Evolutionary conservation across 2,113 vertebrate species (phyloP), one percentile per base, ranked within the genome.

Genomic region (Zootoca vivipara): DNA sequence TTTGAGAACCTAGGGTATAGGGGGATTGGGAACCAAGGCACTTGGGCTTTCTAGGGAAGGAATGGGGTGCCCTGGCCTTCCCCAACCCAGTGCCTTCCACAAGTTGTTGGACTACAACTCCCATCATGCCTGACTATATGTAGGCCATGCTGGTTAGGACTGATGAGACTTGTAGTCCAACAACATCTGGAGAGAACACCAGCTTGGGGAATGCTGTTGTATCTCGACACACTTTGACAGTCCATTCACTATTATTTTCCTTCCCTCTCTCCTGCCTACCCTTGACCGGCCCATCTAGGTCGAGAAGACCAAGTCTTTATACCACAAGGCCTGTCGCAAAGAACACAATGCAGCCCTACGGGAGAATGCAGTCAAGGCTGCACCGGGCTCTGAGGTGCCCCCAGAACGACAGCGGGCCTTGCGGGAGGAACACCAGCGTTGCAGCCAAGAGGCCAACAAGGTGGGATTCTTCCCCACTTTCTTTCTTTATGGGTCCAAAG

Each of bases 321-420:
- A 96, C 92, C 97, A 97, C 89, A 97, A 96, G 91, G 92, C 91
- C 2, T 95, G 96, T 89, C 96, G 96, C 92, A 97, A 78, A 83
- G 96, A 90, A 88, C 95, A 96, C 74, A 88, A 85, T 2, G 95
- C 96, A 30, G 75, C 95, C 0, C 94, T 97, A 26, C 96, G 93
- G 86, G 96, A 97, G 92, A 94, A 82, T 77, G 89, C 96, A 92
- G 94, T 96, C 83, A 97, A 93, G 38, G 96, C 97, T 84, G 35
- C n/a, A 73, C 58, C 83, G 38, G 97, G 96, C 74, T 40, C 95
- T 1, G 95, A 96, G 65, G 83, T 95, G 82, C 95, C 93, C 80
- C 94, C 95, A 2, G 94, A 96, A 83, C 97, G 96, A 70, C 96
- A 96, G 85, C 93, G 95, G 92, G 96, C 97, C 91, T 88, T 97